Percentiles rank a stretch among this genome's conserved stretches.
These are phyloP conservation scores for Crenichthys baileyi DNA, from an alignment of 2,797 vertebrate genomes.

Conservation along the genomic window DNA sequence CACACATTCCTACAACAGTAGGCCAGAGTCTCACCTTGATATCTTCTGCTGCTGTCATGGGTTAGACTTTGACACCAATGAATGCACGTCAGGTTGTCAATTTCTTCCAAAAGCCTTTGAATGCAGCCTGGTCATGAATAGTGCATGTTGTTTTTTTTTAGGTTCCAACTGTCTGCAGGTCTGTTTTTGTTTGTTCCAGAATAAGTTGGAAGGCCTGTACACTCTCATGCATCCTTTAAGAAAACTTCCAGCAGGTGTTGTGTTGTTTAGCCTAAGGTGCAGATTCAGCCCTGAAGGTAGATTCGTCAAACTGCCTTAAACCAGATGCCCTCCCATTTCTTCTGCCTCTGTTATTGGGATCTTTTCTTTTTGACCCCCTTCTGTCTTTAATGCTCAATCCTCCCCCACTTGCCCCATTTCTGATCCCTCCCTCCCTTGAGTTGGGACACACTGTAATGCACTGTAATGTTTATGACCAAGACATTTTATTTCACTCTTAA, in stretches of 20 bases:
- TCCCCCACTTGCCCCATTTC: constrained; percentile 53
- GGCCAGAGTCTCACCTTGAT: constrained; percentile 83
- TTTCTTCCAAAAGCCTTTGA: constrained; percentile 75
- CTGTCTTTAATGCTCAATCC: constrained; percentile 50
- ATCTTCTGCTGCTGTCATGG: constrained; percentile 82
- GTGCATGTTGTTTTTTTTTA: constrained; percentile 77
- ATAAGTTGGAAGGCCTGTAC: constrained; percentile 70
- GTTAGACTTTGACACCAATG: constrained; percentile 84
- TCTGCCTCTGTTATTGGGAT: constrained; percentile 34
- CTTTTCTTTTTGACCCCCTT: constrained; percentile 22
- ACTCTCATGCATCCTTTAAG: constrained; percentile 74
- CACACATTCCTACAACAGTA: constrained; percentile 52
- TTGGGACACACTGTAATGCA: constrained; percentile 47
- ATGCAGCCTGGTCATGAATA: constrained; percentile 81
- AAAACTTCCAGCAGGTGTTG: constrained; percentile 76
- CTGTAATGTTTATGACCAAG: constrained; percentile 71
- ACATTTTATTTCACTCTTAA: constrained; percentile 74
- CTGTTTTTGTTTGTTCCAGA: constrained; percentile 77
- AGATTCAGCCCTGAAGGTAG: constrained; percentile 69
- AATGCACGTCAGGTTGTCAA: constrained; percentile 82
- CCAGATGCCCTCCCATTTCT: constrained; percentile 58
- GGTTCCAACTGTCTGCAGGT: constrained; percentile 78
- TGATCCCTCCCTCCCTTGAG: constrained; percentile 45
- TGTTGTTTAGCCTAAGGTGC: constrained; percentile 78
- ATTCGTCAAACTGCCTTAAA: constrained; percentile 58